Base-by-base conservation (phyloP, 2,888 invertebrate species). In the Oligia fasciuncula region DNA sequence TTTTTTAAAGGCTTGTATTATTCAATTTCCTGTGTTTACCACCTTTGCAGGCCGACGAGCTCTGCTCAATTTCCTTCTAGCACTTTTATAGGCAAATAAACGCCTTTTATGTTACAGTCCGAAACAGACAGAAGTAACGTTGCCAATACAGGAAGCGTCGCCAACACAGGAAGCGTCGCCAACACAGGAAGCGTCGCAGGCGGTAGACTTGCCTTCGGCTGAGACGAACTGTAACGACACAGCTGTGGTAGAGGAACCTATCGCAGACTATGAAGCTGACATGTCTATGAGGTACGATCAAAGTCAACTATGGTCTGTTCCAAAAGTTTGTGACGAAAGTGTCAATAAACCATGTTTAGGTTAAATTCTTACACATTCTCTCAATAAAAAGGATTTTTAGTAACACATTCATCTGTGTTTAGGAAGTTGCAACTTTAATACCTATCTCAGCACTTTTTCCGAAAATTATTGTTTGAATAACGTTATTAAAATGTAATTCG, bases 181-280 rank as follows among this genome's bases (percentile, higher is more conserved):
- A 17, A 51, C 13, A 23, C 66, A 66, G 1, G 35, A 65, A 11
- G 23, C 57, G 2, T 11, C 65, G 6, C 73, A 68, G n/a, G 8
- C 70, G 0, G 35, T 51, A 35, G 66, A 69, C 6, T 43, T 4
- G 4, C 11, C 35, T 13, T 1, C 19, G 35, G 65, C 68, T 2
- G 63, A 73, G 4, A 49, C 43, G 5, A 4, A 14, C 0, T 9
- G 66, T 29, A 65, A 84, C 3, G 54, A 71, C 9, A 13, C 54
- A 1, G 3, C 57, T 4, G 17, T 51, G 11, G 13, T 51, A 13
- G 60, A 66, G 46, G 73, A 65, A 9, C 73, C 62, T 2, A 29
- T 67, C 4, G 57, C 85, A n/a, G 91, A 93, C 63, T 93, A 92
- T 74, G 93, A 94, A 84, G 93, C 92, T 1, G 94, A 94, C 80